Conservation (phyloP, 2,888 invertebrate genomes). For the Heliconius charithonia region DNA sequence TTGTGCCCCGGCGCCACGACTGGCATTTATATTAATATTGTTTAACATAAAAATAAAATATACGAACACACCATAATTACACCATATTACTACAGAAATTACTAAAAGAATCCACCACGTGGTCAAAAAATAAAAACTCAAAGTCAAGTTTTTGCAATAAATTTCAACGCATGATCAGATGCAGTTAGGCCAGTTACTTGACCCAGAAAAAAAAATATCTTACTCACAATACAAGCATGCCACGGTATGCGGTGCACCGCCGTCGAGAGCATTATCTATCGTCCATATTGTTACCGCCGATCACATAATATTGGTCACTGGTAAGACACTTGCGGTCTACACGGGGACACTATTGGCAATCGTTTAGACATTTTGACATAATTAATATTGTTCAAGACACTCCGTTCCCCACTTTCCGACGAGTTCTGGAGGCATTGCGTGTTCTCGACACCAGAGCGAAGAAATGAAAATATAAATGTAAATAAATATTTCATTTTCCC, state of each 20-base stretch:
- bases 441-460: no score
- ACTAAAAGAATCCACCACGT: neutral
- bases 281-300: conserved; percentile 37
- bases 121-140: conserved; percentile 3
- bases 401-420: no score
- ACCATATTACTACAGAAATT: no score
- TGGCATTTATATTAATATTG: no score
- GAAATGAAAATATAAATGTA: no score
- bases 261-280: conserved; percentile 36
- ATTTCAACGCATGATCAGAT: conserved; percentile 35
- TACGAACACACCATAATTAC: no score
- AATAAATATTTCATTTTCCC: no score
- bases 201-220: conserved; percentile 35
- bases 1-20: no score
- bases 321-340: conserved; percentile 39
- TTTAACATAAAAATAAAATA: no score
- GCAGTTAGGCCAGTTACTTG: conserved; percentile 38
- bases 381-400: neutral
- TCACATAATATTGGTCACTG: conserved; percentile 39
- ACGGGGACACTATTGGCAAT: conserved; percentile 24
- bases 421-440: no score
- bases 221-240: conserved; percentile 7
- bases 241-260: conserved; percentile 39
- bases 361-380: conserved; percentile 41
- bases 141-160: conserved; percentile 34